Evolutionary conservation across 1,140 invertebrate species (phyloP).

Genomic region (Drosophila willistoni): DNA sequence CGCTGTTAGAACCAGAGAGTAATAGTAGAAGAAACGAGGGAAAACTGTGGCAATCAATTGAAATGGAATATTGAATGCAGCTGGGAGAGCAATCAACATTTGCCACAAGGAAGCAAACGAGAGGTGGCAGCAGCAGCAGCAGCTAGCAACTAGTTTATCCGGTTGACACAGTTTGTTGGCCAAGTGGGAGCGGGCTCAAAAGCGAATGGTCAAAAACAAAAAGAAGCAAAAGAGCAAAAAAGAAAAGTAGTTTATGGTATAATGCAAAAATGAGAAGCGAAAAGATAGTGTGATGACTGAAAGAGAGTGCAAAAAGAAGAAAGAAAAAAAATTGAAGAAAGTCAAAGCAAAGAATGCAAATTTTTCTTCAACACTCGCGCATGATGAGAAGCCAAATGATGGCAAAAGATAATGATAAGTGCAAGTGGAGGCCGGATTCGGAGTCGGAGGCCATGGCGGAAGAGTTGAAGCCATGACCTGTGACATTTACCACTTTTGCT

Average conservation of each 20-base stretch:
- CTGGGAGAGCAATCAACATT: conserved; percentile 72
- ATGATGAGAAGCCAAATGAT: conserved; percentile 33
- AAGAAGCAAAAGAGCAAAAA: conserved; percentile 3
- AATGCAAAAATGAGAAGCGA: conserved; percentile 30
- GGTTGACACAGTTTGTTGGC: conserved; percentile 73
- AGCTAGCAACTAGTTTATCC: conserved; percentile 76
- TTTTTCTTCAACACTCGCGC: conserved; percentile 36
- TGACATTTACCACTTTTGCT: conserved; percentile 17
- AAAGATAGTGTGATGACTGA: conserved; percentile 33
- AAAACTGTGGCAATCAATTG: conserved; percentile 70
- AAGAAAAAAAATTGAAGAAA: conserved; percentile 46
- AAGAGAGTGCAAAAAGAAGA: conserved; percentile 40
- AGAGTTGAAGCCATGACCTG: conserved; percentile 38
- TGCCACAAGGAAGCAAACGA: conserved; percentile 51
- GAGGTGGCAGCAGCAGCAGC: conserved; percentile 20
- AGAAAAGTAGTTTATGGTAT: conserved; percentile 66
- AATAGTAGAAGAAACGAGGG: conserved; percentile 16
- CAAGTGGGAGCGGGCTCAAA: conserved; percentile 32
- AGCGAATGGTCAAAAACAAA: neutral
- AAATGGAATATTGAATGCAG: conserved; percentile 44
- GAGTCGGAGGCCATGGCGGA: neutral
- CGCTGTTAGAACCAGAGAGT: conserved; percentile 30
- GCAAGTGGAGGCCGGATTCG: neutral
- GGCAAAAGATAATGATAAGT: conserved; percentile 10
- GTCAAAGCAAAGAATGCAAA: conserved; percentile 65